Conservation (phyloP, 2,888 invertebrate genomes). For the Temnothorax unifasciatus region DNA sequence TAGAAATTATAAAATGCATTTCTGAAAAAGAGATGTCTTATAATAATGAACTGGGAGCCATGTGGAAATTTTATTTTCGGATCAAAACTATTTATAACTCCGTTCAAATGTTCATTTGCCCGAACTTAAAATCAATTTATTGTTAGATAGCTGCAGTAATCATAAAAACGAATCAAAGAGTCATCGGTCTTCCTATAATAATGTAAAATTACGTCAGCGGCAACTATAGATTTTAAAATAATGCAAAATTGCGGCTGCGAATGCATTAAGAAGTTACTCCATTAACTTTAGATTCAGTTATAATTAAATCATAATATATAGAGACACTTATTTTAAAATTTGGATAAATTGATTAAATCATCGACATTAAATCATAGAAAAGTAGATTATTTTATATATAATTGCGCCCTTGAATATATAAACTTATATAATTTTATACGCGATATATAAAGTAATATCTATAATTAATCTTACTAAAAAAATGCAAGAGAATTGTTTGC, state of each 20-base stretch:
- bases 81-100: no score
- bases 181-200: no score
- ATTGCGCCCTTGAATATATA: constrained; percentile 3
- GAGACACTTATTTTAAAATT: neutral
- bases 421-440: neutral
- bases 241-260: no score
- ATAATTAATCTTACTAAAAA: neutral
- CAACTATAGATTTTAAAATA: no score
- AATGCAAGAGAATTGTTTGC: neutral
- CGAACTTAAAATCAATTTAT: no score
- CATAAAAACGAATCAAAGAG: no score
- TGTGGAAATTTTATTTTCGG: no score
- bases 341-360: neutral
- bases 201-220: no score
- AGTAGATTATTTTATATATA: neutral
- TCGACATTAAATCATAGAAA: neutral
- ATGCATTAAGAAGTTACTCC: neutral
- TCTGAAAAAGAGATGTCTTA: neutral
- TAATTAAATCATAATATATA: neutral
- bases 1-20: neutral
- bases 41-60: neutral
- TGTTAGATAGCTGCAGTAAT: no score
- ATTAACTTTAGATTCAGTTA: neutral
- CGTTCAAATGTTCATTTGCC: no score
- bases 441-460: neutral